Percentiles rank a stretch among this genome's conserved stretches.
Evolutionary conservation across 2,797 vertebrate species (phyloP).

Genomic region (Acrocephalus scirpaceus): DNA sequence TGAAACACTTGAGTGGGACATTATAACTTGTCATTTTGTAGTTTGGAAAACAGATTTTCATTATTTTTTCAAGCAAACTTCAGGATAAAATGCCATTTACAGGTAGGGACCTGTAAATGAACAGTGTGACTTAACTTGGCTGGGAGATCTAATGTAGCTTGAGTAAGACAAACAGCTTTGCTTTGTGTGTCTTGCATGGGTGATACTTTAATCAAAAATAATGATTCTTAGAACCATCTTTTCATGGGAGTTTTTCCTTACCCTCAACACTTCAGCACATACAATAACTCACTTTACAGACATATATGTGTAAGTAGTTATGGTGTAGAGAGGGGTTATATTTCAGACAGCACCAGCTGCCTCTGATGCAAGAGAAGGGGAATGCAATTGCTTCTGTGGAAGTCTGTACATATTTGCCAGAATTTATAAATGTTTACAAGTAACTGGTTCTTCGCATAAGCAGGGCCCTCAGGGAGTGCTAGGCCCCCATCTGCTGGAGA

Average conservation of each 20-base stretch:
- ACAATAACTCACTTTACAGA: not conserved
- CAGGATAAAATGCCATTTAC: not conserved
- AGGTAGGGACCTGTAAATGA: not conserved
- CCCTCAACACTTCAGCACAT: not conserved
- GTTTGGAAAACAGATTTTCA: not conserved
- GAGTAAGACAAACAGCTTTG: not conserved
- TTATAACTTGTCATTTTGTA: not conserved
- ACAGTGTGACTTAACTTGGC: not conserved
- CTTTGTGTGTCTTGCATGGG: not conserved
- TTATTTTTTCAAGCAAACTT: not conserved
- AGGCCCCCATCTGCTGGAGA: slow-evolving; percentile 74
- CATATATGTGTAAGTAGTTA: rapidly evolving
- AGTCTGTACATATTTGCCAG: slow-evolving; percentile 66
- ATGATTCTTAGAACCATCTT: not conserved
- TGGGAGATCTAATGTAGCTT: not conserved
- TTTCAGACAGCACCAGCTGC: slow-evolving; percentile 51
- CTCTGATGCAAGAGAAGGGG: slow-evolving; percentile 42
- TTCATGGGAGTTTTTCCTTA: not conserved
- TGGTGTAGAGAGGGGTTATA: not conserved
- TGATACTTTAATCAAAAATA: not conserved
- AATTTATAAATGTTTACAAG: slow-evolving; percentile 72
- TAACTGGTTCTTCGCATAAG: slow-evolving; percentile 67
- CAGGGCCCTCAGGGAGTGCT: slow-evolving; percentile 68
- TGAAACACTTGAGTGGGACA: not conserved
- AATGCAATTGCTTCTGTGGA: slow-evolving; percentile 51